Conservation (phyloP, 2,113 vertebrate genomes). For the Odontesthes bonariensis region DNA sequence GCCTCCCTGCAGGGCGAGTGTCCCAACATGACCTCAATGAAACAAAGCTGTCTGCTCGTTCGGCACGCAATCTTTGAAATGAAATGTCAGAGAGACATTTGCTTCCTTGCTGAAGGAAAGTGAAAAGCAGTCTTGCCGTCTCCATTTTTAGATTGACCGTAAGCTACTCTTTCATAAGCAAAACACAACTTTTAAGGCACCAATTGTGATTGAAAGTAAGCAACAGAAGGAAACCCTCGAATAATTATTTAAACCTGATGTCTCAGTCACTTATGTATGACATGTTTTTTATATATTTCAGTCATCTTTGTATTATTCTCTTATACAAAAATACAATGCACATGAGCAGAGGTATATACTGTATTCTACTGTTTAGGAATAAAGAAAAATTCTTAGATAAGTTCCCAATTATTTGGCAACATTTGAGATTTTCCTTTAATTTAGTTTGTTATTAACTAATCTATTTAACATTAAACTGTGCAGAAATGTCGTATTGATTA, state of each 20-base stretch:
- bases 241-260: conserved; percentile 3
- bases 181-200: too few species aligned
- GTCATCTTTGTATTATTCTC: background rate
- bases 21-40: conserved; percentile 21
- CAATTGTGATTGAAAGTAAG: too few species aligned
- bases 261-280: background rate
- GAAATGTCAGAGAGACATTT: conserved; percentile 17
- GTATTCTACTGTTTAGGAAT: background rate
- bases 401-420: background rate
- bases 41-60: conserved; percentile 28
- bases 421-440: background rate
- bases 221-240: too few species aligned
- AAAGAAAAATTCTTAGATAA: background rate
- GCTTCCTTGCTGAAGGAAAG: background rate
- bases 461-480: too few species aligned
- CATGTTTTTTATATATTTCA: background rate
- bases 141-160: conserved; percentile 9
- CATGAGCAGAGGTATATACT: background rate
- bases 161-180: too few species aligned
- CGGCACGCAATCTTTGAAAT: conserved; percentile 7
- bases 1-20: conserved; percentile 13
- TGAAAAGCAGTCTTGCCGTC: background rate
- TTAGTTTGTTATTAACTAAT: too few species aligned
- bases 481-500: background rate
- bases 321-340: background rate